These are phyloP conservation scores for Alouatta caraya DNA, from an alignment of 2,797 vertebrate genomes.

Conservation along the genomic window DNA sequence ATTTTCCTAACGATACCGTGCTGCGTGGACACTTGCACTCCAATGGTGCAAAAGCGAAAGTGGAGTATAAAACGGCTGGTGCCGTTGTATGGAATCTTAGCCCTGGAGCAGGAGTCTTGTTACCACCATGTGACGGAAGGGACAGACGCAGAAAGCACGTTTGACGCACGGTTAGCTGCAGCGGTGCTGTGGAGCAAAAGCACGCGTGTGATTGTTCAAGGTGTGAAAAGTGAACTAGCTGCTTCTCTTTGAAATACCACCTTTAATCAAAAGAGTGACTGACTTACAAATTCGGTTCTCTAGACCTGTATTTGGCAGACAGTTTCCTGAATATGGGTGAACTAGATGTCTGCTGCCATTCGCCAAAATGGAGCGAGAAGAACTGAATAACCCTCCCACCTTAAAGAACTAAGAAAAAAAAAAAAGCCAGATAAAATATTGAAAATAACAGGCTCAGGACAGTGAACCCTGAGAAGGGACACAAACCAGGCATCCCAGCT, in stretches of 20 bases:
- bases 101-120: neutral
- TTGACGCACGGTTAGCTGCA: neutral
- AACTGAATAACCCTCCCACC: neutral
- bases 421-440: neutral
- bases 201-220: neutral
- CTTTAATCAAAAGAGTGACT: neutral
- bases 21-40: rapidly evolving
- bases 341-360: neutral
- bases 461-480: neutral
- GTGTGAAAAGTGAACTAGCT: neutral
- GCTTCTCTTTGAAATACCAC: neutral
- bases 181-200: neutral
- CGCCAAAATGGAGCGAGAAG: neutral
- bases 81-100: neutral
- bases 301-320: neutral
- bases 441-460: neutral
- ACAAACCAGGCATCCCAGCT: neutral
- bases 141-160: rapidly evolving
- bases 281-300: neutral
- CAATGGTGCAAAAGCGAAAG: neutral
- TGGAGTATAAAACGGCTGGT: neutral
- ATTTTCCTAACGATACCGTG: neutral
- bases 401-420: neutral
- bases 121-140: neutral
- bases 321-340: neutral